Base-by-base conservation (phyloP, 2,888 invertebrate genomes). In the Heterodera filipjevi region DNA sequence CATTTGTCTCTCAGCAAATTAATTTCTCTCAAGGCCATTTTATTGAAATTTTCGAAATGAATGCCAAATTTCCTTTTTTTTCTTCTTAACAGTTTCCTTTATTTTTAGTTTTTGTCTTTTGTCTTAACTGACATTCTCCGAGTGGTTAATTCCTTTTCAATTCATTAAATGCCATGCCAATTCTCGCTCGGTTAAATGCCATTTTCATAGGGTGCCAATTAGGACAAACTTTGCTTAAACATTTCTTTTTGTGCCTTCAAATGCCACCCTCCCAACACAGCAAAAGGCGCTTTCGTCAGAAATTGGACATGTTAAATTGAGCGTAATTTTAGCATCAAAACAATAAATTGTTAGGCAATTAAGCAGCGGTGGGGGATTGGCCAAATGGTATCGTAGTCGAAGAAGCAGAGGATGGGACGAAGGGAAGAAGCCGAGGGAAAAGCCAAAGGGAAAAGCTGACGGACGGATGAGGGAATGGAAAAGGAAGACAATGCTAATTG, bases 1-100 rank as follows among this genome's bases (percentile, higher is more conserved):
- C 59, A 27, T 59, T 59, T 59, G n/a, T 59, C 27, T n/a, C 22
- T 59, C 59, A 59, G 59, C 27, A 59, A 59, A 59, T 59, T 59
- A 59, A 59, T 59, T 59, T 27, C 2, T 2, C 27, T 59, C 27
- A 27, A 59, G 19, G 59, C 59, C n/a, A 27, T 59, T 59, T 49
- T 19, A 27, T 59, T 10, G 2, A 27, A 27, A 27, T 27, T 59
- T 59, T 59, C 12, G 0, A 27, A 59, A 59, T 59, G 59, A 59
- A 59, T 59, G n/a, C 6, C 27, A 10, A 59, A 59, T 27, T 27
- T 27, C 6, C 27, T 59, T 27, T n/a, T 22, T 27, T n/a, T n/a
- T 5, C n/a, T 49, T 49, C 16, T 49, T 49, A 16, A n/a, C n/a
- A 1, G 6, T n/a, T 59, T 6, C 6, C 27, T 27, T 59, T 1